Base-by-base conservation (phyloP, 2,888 invertebrate genomes). In the Dolomedes plantarius region DNA sequence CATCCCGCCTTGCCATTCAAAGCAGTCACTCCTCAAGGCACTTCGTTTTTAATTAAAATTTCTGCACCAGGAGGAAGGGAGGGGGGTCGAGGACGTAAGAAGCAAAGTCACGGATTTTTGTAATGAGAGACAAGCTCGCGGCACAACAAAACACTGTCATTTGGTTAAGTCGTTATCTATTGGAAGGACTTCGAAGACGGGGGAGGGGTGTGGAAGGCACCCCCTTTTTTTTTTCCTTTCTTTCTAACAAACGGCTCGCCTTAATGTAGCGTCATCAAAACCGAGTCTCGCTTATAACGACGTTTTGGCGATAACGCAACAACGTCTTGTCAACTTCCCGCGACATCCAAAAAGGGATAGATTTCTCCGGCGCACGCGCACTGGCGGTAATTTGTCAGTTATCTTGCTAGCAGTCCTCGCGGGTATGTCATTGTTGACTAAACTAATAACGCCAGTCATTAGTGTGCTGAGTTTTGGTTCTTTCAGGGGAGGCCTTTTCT, bases 381-480 rank as follows among this genome's bases (percentile, higher is more conserved):
- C 29, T 31, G 62, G 1, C 32, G 68, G 85, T 86, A 86, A 86
- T 86, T 86, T 86, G 85, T 86, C 85, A 86, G 85, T 79, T 86
- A 86, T 86, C 85, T 86, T 62, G 82, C 69, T 68, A 16, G 46
- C 19, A 68, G 85, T 86, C 85, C 79, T 86, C 68, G 74, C 83
- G 85, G 85, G 73, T 62, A 86, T 86, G 85, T 79, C 85, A 86
- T 86, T 86, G 85, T 86, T 86, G 85, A 69, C 85, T 86, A 86
- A 86, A 86, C 85, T 86, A 86, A 86, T 86, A 86, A 79, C 78
- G 74, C 74, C 74, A 79, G 85, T 86, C 85, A 86, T 86, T 86
- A 86, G 85, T 73, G 77, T 36, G 64, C 74, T 27, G 69, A 74
- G 68, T 78, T 79, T 67, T 68, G 83, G 46, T 76, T 64, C 65